Evolutionary conservation across 2,113 vertebrate species (phyloP).

Genomic region (Petaurus breviceps): DNA sequence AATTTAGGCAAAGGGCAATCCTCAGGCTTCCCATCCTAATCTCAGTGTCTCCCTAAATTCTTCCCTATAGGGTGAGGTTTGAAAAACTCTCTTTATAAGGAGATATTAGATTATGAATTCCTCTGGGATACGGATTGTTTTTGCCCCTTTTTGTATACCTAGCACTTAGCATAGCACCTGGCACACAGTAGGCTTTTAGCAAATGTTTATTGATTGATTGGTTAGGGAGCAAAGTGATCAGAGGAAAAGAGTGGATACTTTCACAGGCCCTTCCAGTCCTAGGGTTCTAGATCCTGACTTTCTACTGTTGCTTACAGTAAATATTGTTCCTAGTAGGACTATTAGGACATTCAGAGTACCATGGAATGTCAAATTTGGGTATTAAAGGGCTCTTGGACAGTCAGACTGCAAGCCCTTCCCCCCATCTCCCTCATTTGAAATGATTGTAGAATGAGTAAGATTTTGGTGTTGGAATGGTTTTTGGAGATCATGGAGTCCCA

Average conservation of each 20-base stretch:
- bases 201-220: neutral
- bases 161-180: neutral
- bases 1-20: neutral
- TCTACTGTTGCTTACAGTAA: conserved; percentile 26
- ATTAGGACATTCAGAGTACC: conserved; percentile 10
- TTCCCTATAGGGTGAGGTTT: neutral
- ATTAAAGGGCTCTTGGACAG: neutral
- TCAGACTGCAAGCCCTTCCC: neutral
- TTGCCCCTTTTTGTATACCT: neutral
- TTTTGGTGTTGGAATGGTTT: neutral
- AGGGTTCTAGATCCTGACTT: neutral
- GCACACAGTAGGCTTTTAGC: neutral
- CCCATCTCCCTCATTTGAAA: conserved; percentile 9
- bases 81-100: neutral
- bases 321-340: conserved; percentile 16
- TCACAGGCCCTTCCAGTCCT: conserved; percentile 2
- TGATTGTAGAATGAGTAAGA: conserved; percentile 9
- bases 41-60: neutral
- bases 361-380: neutral
- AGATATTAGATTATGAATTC: neutral
- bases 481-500: neutral
- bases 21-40: neutral
- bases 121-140: neutral
- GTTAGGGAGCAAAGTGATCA: neutral
- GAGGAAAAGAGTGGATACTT: neutral